Evolutionary conservation across 2,113 vertebrate species (phyloP), one percentile per base, ranked within the genome.

Genomic region (Pedionomus torquatus): DNA sequence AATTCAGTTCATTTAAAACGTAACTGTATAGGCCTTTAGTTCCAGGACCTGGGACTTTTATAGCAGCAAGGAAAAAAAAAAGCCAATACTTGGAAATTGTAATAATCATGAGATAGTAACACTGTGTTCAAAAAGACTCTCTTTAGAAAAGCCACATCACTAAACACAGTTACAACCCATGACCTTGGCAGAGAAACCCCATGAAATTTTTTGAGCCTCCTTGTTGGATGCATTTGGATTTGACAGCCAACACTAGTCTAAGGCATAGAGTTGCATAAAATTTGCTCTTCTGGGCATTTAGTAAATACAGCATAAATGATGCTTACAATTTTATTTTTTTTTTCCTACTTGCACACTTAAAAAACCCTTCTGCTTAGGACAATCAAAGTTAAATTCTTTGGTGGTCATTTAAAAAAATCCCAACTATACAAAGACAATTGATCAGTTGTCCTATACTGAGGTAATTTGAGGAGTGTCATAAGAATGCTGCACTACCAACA

Each of bases 341-440:
- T 61, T 64, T 37, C 54, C 65, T 95, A 61, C 35, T 77, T 72
- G 71, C 8, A 10, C 8, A 3, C 76, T 90, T 83, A 41, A 95
- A 94, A 84, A 76, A 31, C 7, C 17, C 30, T 57, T 85, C 69
- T 72, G 55, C 68, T 90, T 68, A 83, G 48, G 89, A 93, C 65
- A 90, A 96, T 93, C 19, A 9, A 90, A 71, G 87, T 61, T 78
- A 75, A 93, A 79, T 84, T 96, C 85, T 97, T 95, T 92, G 97
- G 91, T 65, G 92, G 82, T 94, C 76, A 79, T 93, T 94, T 65
- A 63, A 35, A 95, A 87, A 95, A 95, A 92, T 57, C 6, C 26
- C 4, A 84, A 80, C 49, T 89, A 43, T 63, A 83, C 31, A 81
- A 66, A 83, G 61, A 87, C 43, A 74, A 83, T 39, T 80, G 65